Evolutionary conservation across 2,113 vertebrate genomes (phyloP), one percentile per base, ranked within the genome.

Genomic region (Nibea albiflora): DNA sequence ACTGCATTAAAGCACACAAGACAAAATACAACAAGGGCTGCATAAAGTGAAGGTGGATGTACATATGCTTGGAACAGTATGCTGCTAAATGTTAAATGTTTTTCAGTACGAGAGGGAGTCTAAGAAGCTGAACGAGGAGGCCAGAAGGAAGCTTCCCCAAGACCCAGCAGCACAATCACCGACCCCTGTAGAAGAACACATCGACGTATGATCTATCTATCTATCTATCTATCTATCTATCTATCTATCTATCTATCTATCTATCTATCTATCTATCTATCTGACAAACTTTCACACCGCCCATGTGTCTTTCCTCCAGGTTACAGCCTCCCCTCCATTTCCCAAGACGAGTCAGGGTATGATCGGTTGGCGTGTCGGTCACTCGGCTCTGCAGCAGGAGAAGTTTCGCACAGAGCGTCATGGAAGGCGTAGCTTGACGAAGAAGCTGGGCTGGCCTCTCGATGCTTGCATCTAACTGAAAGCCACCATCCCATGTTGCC

Each of bases 311-410:
- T 0, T 11, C 19, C 56, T 56, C 15, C 50, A 98, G 97, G 94
- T 97, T 22, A 57, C 84, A 1, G 94, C 96, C 0, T 97, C 96
- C 0, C 96, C 96, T 19, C 94, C 96, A 0, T 46, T 98, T 12
- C 97, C 97, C 85, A 90, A 44, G 85, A 98, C 97, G 0, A 94
- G 92, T 0, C 96, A 97, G 86, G 96, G 94, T 1, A 90, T 97
- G 76, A 96, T 98, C 49, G 97, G 97, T 60, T 98, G 97, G 97
- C 93, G 96, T 50, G 97, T 96, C 0, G 56, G 75, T 1, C 88
- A 93, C 16, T 89, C 94, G 0, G 93, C 71, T n/a, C 84, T 96
- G 28, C 88, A 94, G 64, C 93, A 97, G 64, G 94, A 96, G n/a
- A 84, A 31, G 0, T 89, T 84, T 8, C 50, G 22, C 9, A 80